A percentile compares a stretch with the other conserved stretches of the same genome.
Evolutionary conservation across 2,888 invertebrate species (phyloP).

Genomic region (Xiphydria camelus): DNA sequence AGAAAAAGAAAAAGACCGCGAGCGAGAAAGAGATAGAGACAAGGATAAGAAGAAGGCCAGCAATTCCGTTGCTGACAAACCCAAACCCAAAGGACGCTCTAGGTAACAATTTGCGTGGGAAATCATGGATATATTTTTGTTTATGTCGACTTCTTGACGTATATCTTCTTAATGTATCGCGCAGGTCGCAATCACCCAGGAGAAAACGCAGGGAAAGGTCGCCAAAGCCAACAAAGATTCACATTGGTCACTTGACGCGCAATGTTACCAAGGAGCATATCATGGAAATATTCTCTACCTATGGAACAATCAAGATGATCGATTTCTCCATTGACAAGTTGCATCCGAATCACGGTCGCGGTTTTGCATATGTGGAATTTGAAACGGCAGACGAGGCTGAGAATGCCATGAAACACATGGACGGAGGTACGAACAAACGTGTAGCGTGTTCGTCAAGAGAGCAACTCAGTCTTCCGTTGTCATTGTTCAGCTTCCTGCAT

Average conservation of each 20-base stretch:
- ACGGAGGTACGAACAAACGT: too few relatives aligned
- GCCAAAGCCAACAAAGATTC: slow-evolving; percentile 89
- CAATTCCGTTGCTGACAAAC: slow-evolving; percentile 49
- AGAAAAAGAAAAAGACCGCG: slow-evolving; percentile 58
- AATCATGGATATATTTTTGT: background rate
- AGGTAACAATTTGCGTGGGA: slow-evolving; percentile 39
- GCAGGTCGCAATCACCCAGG: slow-evolving; percentile 68
- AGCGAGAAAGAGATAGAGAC: slow-evolving; percentile 55
- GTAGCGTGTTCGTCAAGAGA: too few relatives aligned
- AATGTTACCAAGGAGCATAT: slow-evolving; percentile 93
- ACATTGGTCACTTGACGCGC: slow-evolving; percentile 88
- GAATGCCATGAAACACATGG: slow-evolving; percentile 99
- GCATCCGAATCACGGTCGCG: slow-evolving; percentile 86
- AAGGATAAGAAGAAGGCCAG: slow-evolving; percentile 55
- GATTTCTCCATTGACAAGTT: slow-evolving; percentile 89
- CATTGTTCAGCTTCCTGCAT: too few relatives aligned
- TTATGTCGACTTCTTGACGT: background rate
- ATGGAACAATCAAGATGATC: slow-evolving; percentile 82
- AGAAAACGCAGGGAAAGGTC: slow-evolving; percentile 78
- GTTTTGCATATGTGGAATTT: slow-evolving; percentile 95
- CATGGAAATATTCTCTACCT: slow-evolving; percentile 87
- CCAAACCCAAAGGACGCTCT: slow-evolving; percentile 56
- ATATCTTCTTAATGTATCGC: slow-evolving; percentile 12
- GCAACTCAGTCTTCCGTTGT: too few relatives aligned
- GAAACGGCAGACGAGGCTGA: slow-evolving; percentile 93